A percentile compares a stretch with the other conserved stretches of the same genome.
These are phyloP conservation scores for Cydia strobilella DNA, from an alignment of 1,140 invertebrate genomes.

Conservation along the genomic window DNA sequence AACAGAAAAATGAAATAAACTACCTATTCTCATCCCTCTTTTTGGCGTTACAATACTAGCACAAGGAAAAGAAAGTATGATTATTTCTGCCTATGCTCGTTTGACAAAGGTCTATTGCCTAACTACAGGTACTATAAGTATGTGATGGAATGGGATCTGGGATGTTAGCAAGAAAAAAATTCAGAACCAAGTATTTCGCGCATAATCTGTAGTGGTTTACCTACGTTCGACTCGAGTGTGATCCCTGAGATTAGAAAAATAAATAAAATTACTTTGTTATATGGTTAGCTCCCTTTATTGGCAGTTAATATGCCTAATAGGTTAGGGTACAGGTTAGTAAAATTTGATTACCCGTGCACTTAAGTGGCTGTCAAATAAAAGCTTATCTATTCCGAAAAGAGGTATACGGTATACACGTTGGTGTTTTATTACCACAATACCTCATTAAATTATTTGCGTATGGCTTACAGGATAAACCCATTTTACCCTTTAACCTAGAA, in stretches of 20 bases:
- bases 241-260: not conserved
- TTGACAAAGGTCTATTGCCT: no score
- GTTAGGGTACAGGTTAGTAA: not conserved
- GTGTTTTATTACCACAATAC: not conserved
- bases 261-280: not conserved
- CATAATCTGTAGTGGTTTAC: no score
- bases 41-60: no score
- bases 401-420: not conserved
- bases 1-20: no score
- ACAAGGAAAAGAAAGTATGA: no score
- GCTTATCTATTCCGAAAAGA: not conserved
- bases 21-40: no score
- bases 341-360: not conserved
- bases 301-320: not conserved
- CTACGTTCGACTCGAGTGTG: not conserved
- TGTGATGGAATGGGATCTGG: no score
- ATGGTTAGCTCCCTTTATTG: not conserved
- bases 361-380: not conserved
- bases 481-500: not conserved
- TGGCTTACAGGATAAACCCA: not conserved
- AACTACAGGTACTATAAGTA: no score
- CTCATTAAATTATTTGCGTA: not conserved
- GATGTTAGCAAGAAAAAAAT: no score
- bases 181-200: no score
- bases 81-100: no score